Percentiles rank a stretch among this genome's conserved stretches.
These are phyloP conservation scores for Limnephilus auricula DNA, from an alignment of 2,888 invertebrate species.

Conservation along the genomic window DNA sequence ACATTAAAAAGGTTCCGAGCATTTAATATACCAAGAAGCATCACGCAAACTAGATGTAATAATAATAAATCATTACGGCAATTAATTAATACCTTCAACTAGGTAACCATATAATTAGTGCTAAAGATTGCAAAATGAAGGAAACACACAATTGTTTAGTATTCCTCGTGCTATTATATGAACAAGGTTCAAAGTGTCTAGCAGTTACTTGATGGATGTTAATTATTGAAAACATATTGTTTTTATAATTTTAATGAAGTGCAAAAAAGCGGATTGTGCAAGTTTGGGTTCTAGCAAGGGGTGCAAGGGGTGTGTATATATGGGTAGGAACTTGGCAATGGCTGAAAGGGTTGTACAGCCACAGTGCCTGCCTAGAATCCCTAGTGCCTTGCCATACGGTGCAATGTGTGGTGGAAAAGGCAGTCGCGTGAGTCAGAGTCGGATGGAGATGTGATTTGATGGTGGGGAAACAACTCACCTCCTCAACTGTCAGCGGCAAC, in stretches of 20 bases:
- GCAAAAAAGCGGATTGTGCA: not conserved
- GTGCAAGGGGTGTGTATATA: not conserved
- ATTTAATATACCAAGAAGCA: not conserved
- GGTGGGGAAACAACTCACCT: conserved; percentile 82
- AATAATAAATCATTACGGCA: not conserved
- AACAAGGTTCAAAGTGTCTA: not conserved
- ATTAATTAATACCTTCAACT: not conserved
- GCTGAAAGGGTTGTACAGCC: not conserved
- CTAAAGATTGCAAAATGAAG: not conserved
- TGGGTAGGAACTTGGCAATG: not conserved
- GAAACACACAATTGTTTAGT: not conserved
- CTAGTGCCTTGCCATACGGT: not conserved
- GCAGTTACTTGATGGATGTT: no score
- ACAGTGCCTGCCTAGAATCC: not conserved
- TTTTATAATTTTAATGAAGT: no score
- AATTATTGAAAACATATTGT: no score
- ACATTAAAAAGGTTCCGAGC: not conserved
- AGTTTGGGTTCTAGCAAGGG: not conserved
- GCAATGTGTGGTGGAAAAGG: not conserved
- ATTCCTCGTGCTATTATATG: not conserved
- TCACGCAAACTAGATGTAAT: not conserved
- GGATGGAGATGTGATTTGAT: not conserved
- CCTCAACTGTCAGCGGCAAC: conserved; percentile 96
- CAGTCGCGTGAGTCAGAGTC: not conserved
- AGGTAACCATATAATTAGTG: not conserved